These are phyloP conservation scores for Scarus forsteni DNA, from an alignment of 2,797 vertebrate species.

Conservation along the genomic window DNA sequence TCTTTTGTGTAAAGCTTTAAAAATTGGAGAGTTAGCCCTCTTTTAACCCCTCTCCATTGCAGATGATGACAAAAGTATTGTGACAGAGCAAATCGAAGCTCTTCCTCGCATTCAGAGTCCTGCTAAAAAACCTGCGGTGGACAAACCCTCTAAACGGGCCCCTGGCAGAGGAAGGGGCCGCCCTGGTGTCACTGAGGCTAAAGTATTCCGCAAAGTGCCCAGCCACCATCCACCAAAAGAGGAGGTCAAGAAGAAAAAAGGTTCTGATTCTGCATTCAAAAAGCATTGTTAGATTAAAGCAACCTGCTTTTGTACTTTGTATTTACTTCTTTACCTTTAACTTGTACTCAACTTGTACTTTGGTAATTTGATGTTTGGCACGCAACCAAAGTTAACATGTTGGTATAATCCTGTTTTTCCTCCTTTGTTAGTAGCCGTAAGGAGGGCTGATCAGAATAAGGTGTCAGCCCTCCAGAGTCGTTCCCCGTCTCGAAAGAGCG, in stretches of 20 bases:
- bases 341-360: background rate
- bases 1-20: conserved; percentile 28
- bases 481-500: conserved; percentile 94
- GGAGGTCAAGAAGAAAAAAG: conserved; percentile 97
- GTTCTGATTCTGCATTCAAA: conserved; percentile 79
- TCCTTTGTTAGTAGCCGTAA: conserved; percentile 89
- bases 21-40: conserved; percentile 58
- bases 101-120: conserved; percentile 86
- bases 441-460: conserved; percentile 97
- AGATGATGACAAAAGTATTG: conserved; percentile 97
- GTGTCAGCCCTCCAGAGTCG: conserved; percentile 93
- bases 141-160: conserved; percentile 91
- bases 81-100: conserved; percentile 90
- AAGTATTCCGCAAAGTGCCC: conserved; percentile 90
- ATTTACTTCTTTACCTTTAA: background rate
- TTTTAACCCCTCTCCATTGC: conserved; percentile 79
- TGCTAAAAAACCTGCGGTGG: conserved; percentile 85
- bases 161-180: conserved; percentile 91
- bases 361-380: conserved; percentile 19
- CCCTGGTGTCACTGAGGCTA: conserved; percentile 89
- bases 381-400: conserved; percentile 39
- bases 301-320: background rate
- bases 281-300: conserved; percentile 15
- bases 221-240: conserved; percentile 91
- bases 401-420: conserved; percentile 90